Percentiles rank a stretch among this genome's conserved stretches.
Conservation (phyloP, 2,113 vertebrate genomes). For the Cacatua alba region DNA sequence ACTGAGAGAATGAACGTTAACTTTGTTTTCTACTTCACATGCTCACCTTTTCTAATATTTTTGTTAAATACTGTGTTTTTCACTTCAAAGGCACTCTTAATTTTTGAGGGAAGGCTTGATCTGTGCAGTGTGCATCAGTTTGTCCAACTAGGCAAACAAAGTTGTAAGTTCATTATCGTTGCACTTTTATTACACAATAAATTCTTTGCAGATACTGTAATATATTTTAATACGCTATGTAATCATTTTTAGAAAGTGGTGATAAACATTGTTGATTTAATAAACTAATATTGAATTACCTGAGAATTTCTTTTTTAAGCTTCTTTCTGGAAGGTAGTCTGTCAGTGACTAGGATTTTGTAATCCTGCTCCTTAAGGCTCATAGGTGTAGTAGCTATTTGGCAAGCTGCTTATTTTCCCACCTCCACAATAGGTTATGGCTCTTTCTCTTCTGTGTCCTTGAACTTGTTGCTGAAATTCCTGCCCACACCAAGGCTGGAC, state of each 20-base stretch:
- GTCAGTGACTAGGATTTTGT: background rate
- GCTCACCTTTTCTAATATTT: background rate
- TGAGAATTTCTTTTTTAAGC: background rate
- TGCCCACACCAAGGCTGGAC: background rate
- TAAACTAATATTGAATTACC: constrained; percentile 63
- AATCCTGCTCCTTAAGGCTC: background rate
- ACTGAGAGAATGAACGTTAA: background rate
- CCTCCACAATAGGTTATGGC: background rate
- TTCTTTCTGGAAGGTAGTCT: background rate
- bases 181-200: constrained; percentile 48
- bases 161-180: constrained; percentile 37
- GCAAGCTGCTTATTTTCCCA: background rate
- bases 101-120: constrained; percentile 23
- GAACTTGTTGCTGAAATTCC: background rate
- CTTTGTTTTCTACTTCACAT: background rate
- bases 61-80: constrained; percentile 25
- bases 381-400: background rate
- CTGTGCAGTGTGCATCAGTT: constrained; percentile 9
- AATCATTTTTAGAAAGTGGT: constrained; percentile 51
- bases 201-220: constrained; percentile 63
- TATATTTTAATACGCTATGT: constrained; percentile 70
- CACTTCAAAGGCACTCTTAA: background rate
- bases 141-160: background rate
- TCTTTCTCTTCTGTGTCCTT: background rate
- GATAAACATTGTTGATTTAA: constrained; percentile 52